Evolutionary conservation across 2,113 vertebrate genomes (phyloP).

Genomic region (Leucopsar rothschildi): DNA sequence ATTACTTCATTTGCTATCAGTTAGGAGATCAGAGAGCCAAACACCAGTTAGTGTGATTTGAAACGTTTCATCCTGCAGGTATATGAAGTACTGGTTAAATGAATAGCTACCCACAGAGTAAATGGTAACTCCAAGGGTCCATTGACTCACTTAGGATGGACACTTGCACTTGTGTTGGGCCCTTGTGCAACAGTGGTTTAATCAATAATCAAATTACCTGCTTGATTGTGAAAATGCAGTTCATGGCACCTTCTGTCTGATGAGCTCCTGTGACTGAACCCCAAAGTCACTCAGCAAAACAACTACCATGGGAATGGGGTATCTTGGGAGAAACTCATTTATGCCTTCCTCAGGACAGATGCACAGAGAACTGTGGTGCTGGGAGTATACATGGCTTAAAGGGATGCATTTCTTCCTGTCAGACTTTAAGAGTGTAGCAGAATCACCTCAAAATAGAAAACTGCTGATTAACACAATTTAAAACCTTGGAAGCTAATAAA

Average conservation of each 20-base stretch:
- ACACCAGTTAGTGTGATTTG: background rate
- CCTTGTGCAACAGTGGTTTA: background rate
- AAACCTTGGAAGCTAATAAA: background rate
- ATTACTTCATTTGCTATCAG: background rate
- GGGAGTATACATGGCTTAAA: background rate
- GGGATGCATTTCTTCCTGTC: background rate
- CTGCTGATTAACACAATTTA: background rate
- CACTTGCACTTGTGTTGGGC: background rate
- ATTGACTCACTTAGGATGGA: background rate
- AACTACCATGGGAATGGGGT: background rate
- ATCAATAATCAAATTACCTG: background rate
- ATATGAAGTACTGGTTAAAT: background rate
- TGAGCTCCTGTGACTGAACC: background rate
- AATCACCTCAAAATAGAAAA: background rate
- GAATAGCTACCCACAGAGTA: background rate
- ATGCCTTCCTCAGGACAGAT: background rate
- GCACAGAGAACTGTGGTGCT: background rate
- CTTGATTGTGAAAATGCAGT: background rate
- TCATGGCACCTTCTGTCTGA: background rate
- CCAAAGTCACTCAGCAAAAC: background rate
- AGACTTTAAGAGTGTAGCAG: background rate
- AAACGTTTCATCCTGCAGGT: background rate
- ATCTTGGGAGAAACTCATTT: conserved; percentile 6
- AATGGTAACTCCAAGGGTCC: background rate
- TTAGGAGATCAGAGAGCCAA: background rate